Conservation (phyloP, 1,140 invertebrate species). For the Lerema accius region DNA sequence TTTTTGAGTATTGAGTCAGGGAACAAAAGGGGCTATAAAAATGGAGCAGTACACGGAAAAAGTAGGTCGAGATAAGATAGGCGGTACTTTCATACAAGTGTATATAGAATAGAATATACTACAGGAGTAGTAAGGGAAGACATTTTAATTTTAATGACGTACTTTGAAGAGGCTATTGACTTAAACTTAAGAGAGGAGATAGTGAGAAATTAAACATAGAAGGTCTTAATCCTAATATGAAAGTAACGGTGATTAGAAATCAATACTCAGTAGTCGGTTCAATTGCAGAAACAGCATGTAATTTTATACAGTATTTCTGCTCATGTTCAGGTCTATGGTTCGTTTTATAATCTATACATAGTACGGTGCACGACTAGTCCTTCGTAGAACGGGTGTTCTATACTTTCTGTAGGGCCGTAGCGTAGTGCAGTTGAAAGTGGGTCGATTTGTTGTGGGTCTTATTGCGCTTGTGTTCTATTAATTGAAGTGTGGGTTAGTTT, state of each 20-base stretch:
- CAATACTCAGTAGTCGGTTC: too few species aligned
- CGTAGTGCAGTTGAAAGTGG: conserved; percentile 17
- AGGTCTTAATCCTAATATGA: too few species aligned
- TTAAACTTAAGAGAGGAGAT: too few species aligned
- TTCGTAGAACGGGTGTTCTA: conserved; percentile 22
- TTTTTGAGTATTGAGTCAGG: conserved; percentile 19
- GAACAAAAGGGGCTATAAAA: conserved; percentile 14
- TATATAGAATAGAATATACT: too few species aligned
- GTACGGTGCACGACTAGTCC: conserved; percentile 17
- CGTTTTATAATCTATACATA: conserved; percentile 8
- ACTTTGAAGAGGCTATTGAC: too few species aligned
- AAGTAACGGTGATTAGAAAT: too few species aligned
- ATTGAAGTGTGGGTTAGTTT: not conserved
- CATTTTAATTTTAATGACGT: too few species aligned
- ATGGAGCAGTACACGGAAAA: conserved; percentile 17
- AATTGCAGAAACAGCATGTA: too few species aligned
- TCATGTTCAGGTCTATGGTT: conserved; percentile 2
- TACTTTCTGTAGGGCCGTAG: conserved; percentile 21
- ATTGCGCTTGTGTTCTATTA: conserved; percentile 5
- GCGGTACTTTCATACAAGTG: too few species aligned
- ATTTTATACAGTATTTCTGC: conserved; percentile 1
- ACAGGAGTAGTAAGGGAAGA: too few species aligned
- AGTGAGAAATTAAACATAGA: too few species aligned
- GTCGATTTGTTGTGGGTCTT: conserved; percentile 11
- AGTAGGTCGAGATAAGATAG: conserved; percentile 20